Evolutionary conservation across 2,888 invertebrate genomes (phyloP), one percentile per base, ranked within the genome.

Genomic region (Euplagia quadripunctaria): DNA sequence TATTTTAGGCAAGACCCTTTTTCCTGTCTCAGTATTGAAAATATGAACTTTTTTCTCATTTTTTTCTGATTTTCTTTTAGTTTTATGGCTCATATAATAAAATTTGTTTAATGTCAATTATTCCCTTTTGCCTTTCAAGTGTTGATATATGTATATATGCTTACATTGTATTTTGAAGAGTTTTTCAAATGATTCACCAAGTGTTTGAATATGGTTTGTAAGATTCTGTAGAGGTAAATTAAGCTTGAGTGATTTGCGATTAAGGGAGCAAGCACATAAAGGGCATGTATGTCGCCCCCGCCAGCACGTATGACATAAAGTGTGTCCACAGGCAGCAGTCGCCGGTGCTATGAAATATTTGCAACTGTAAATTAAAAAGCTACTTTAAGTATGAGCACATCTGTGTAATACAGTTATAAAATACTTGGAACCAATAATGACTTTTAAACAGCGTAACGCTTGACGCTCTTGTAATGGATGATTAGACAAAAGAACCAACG

Each of bases 281-380:
- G 92, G 90, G 64, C 95, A 95, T 20, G 84, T 81, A 4, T 85
- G 88, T 16, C 90, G 86, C 12, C 89, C 88, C 8, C 84, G 75
- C 95, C 95, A 95, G 80, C 95, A 95, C 0, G 83, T 83, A 71
- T 92, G 92, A 76, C 95, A 95, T 67, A 94, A 83, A 1, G 91
- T 90, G 76, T 95, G 95, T 6, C 94, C 94, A 81, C 95, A 95
- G 7, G 82, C 41, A 20, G 94, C 92, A 70, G 93, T 93, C 58
- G 90, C 88, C 14, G 94, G 93, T 65, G 89, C 89, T 76, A 89
- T 86, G 79, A 89, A 95, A 78, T 89, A 91, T 79, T 93, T 93
- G 78, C 94, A 94, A 84, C 95, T 95, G 85, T 77, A 92, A 90
- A 73, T 20, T 65, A 46, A 67, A 42, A 58, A n/a, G 9, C 3